Evolutionary conservation across 2,888 invertebrate species (phyloP), one percentile per base, ranked within the genome.

Genomic region (Chesias legatella): DNA sequence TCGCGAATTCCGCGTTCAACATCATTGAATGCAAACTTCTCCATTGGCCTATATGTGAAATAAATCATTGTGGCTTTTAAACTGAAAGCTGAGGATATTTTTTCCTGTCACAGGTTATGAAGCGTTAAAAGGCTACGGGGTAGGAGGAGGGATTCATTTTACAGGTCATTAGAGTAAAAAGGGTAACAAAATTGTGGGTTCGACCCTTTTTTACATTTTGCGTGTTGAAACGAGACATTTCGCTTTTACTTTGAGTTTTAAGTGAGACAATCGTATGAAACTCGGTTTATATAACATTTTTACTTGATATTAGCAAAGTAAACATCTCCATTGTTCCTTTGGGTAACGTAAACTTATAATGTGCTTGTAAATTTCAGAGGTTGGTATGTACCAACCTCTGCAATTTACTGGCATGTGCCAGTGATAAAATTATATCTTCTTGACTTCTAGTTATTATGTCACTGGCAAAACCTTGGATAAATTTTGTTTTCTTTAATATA

Each of bases 131-230:
- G 68, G 67, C 58, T 53, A 51, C 60, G 57, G 55, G 67, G 55
- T 63, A 56, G 60, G 67, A 58, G 67, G 60, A 43, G 49, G 59
- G 66, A 67, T 71, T 69, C 62, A 71, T 79, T 83, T 79, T 72
- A 79, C 79, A 77, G 77, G 71, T 79, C 82, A 81, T 80, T 82
- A 78, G 71, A 72, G 63, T 66, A 72, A 77, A 68, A 76, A 74
- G 74, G 74, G 71, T 71, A 68, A 73, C 72, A 73, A 73, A 77
- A 73, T 63, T 67, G 60, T 62, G 59, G 52, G 51, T 35, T 45
- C 52, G 58, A 65, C 54, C 62, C 60, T 63, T 61, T 53, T 51
- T 55, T 53, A 53, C 41, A 48, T 29, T 48, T 59, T 48, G 51
- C 47, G 49, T 30, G 49, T 58, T 56, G 39, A 49, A 63, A 57